Evolutionary conservation across 2,888 invertebrate genomes (phyloP), one percentile per base, ranked within the genome.

Genomic region (Xanthorhoe designata): DNA sequence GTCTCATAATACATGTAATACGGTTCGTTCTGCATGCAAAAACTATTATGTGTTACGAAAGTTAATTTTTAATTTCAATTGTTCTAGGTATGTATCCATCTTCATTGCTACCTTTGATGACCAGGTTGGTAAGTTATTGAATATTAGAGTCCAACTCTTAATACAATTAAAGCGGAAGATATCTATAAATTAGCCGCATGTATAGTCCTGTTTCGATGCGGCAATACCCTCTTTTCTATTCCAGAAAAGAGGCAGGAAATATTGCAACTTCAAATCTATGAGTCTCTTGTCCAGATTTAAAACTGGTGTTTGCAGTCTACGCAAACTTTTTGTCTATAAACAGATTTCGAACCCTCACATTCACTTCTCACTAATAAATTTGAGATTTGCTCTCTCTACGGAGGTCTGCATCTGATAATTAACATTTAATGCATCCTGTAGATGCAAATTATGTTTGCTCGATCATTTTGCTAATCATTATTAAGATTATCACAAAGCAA

Each of bases 71-170:
- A 67, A 76, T 73, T 67, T 72, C 38, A 62, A 65, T 80, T 84
- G 76, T 88, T 89, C 71, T 84, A 89, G 89, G 89, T 90, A 84
- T 79, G 86, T 84, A 75, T 29, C 52, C 58, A 54, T 51, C 24
- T n/a, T 47, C 24, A 35, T 15, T 29, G 4, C 19, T 47, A 13
- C 24, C 19, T 52, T 58, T 63, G 15, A n/a, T 49, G n/a, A 5
- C 18, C 2, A 24, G 13, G 10, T 17, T 10, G 18, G 54, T 58
- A 32, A 66, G 66, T 58, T 10, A 9, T 29, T 19, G 19, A 2
- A 55, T 19, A 13, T 29, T 52, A 10, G 3, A 42, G 5, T 24
- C 4, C 24, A 24, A 24, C 24, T 24, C 24, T 4, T 24, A 24
- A 24, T 3, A 24, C 24, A n/a, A n/a, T n/a, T 24, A 24, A 13